Evolutionary conservation across 2,113 vertebrate genomes (phyloP).

Genomic region (Lepus timidus): DNA sequence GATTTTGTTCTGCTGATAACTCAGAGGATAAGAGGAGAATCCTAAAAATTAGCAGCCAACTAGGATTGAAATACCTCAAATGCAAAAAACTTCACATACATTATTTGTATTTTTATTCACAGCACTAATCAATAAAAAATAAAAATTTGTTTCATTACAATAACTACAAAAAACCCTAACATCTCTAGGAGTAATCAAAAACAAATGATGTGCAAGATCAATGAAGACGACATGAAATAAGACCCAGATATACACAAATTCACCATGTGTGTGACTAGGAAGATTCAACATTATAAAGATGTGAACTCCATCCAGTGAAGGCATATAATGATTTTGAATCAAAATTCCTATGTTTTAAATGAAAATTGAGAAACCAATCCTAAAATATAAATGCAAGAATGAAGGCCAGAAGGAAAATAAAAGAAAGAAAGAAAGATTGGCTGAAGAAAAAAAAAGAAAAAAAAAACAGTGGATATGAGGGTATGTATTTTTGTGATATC

Average conservation of each 20-base stretch:
- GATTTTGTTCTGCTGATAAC: not conserved
- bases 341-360: not conserved
- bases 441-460: not conserved
- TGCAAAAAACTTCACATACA: not conserved
- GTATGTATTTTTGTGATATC: not conserved
- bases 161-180: not conserved
- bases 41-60: not conserved
- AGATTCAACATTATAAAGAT: not conserved
- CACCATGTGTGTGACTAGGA: not conserved
- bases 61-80: not conserved
- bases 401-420: not conserved
- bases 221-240: not conserved
- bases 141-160: not conserved
- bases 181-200: not conserved
- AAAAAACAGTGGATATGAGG: not conserved
- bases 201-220: not conserved
- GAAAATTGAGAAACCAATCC: not conserved
- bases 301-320: not conserved
- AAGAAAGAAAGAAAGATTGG: not conserved
- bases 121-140: not conserved
- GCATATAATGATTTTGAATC: not conserved
- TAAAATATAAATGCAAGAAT: conserved; percentile 19
- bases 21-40: not conserved
- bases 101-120: not conserved
- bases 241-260: not conserved